phyloP scores from a whole-genome alignment of 2,113 vertebrate genomes.

The Pavo muticus region DNA sequence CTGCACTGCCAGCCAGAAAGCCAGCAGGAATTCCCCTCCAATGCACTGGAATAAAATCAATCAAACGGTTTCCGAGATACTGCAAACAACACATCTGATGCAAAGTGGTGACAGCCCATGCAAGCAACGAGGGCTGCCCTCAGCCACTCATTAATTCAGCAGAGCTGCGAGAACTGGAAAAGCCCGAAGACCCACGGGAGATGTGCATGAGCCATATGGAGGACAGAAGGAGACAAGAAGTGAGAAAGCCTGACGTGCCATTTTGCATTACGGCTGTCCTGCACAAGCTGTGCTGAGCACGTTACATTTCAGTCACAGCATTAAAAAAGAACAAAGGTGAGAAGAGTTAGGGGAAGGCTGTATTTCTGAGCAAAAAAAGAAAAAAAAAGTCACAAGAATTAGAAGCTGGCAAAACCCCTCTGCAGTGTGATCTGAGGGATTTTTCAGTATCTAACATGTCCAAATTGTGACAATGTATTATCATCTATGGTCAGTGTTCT shows the following conservation, averaged over 20 bases:
- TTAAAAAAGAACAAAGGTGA: not conserved
- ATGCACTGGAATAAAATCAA: not conserved
- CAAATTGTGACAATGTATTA: not conserved
- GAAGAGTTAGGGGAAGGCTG: not conserved
- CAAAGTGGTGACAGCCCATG: not conserved
- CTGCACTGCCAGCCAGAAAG: not conserved
- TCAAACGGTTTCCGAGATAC: not conserved
- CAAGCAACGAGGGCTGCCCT: not conserved
- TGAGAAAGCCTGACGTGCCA: not conserved
- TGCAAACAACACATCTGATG: rapidly evolving
- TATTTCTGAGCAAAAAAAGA: not conserved
- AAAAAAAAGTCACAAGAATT: not conserved
- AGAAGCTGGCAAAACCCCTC: not conserved
- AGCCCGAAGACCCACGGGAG: not conserved
- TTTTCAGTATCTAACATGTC: not conserved
- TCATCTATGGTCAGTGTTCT: not conserved
- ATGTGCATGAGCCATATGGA: not conserved
- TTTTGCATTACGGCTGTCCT: not conserved
- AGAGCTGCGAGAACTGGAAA: not conserved
- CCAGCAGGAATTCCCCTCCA: not conserved
- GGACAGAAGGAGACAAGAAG: not conserved
- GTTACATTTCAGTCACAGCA: not conserved
- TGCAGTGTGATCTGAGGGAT: not conserved
- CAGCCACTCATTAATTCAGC: not conserved
- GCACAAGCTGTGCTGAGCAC: not conserved